A percentile compares a stretch with the other conserved stretches of the same genome.
Conservation (phyloP, 2,888 invertebrate genomes). For the Tipula vernalis region DNA sequence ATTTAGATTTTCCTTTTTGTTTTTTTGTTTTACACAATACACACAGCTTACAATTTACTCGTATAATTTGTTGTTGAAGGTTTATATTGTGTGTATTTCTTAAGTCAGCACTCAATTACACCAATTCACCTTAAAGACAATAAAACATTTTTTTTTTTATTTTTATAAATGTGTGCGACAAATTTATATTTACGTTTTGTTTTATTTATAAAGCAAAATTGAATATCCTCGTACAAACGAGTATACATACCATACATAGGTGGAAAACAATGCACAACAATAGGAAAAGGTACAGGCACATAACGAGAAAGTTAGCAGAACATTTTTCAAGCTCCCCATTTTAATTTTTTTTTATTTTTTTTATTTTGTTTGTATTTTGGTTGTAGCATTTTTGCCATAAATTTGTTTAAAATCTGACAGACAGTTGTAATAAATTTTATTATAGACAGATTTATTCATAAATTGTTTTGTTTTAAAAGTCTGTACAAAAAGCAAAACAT, state of each 20-base stretch:
- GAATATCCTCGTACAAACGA: too few relatives aligned
- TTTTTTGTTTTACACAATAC: not conserved
- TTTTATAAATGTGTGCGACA: not conserved
- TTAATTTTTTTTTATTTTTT: not conserved
- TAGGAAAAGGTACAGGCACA: not conserved
- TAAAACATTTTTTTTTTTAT: not conserved
- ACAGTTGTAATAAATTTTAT: constrained; percentile 6
- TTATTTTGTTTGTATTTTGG: not conserved
- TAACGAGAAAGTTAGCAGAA: not conserved
- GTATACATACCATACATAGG: not conserved
- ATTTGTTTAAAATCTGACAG: constrained; percentile 5
- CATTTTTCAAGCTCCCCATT: not conserved
- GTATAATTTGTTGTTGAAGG: not conserved
- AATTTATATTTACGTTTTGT: not conserved
- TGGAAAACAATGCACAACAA: not conserved
- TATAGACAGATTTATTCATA: constrained; percentile 5
- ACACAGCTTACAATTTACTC: not conserved
- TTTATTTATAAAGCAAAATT: too few relatives aligned
- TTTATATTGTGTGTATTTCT: not conserved
- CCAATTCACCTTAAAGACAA: not conserved
- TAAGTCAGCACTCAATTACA: not conserved
- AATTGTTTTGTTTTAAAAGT: not conserved
- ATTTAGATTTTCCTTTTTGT: not conserved
- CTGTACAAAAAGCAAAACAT: not conserved
- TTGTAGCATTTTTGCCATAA: not conserved